phyloP scores from a whole-genome alignment of 2,888 invertebrate species.

The Gastrophysa polygoni region DNA sequence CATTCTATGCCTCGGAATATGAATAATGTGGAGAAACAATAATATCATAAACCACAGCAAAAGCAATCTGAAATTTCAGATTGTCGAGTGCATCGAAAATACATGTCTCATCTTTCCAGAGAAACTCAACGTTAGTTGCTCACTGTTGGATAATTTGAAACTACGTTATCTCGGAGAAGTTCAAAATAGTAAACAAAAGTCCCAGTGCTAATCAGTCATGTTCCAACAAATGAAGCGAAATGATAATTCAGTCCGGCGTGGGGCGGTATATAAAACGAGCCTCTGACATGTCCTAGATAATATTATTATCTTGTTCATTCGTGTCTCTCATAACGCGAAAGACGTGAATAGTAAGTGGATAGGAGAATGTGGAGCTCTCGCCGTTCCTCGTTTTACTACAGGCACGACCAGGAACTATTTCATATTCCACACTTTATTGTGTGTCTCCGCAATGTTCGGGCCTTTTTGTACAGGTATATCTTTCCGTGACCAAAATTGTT shows the following conservation, averaged over 20 bases:
- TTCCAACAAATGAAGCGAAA: neutral
- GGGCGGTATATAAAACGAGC: neutral
- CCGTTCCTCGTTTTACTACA: neutral
- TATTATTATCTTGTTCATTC: conserved; percentile 1
- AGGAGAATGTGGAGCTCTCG: neutral
- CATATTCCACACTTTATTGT: neutral
- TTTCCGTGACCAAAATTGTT: no score
- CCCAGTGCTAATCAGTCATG: neutral
- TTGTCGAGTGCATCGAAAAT: no score
- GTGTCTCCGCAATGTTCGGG: neutral
- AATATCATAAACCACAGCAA: no score
- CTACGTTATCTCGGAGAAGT: neutral
- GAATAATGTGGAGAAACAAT: no score
- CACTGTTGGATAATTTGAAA: no score
- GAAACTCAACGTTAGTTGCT: no score
- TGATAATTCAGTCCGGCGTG: neutral
- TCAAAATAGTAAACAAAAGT: neutral
- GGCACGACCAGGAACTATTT: neutral
- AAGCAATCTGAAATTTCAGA: no score
- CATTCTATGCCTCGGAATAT: no score
- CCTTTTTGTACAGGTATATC: neutral
- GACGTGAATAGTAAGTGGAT: neutral
- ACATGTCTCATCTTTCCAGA: no score
- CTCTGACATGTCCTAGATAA: neutral
- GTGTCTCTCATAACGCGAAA: neutral